Evolutionary conservation across 2,797 vertebrate species (phyloP), one percentile per base, ranked within the genome.

Genomic region (Myotis planiceps): DNA sequence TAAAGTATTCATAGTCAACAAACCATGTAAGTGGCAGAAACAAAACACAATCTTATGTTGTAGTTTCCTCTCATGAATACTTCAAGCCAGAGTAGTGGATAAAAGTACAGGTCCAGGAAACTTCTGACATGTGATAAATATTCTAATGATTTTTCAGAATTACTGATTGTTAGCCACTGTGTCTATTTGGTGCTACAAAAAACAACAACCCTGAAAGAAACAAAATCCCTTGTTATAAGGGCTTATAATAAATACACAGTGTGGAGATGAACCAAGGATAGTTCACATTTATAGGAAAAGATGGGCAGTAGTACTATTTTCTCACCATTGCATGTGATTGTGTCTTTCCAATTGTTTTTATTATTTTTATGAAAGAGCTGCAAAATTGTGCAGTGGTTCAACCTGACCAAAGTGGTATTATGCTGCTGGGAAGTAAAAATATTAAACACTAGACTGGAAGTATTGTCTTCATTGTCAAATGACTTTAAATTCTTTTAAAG

Each of bases 341-440:
- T 81, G 95, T 97, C 92, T 97, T 95, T 97, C 69, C 37, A 68
- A 47, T 95, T 97, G 96, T 96, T 96, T 95, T 87, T 45, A 27
- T 95, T 93, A 87, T 96, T 96, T 97, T 97, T 95, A 80, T 96
- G 71, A 95, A 97, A 95, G 69, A 96, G 75, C 97, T 97, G 92
- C 96, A 95, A 97, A 97, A 89, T 75, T 96, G 93, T 98, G 93
- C 97, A 95, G 96, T 96, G 95, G 85, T 96, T 96, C 79, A 95
- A 92, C 53, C 79, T 96, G 95, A 98, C 97, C 97, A 98, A 98
- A 98, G 97, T 98, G 96, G 96, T 97, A 95, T 96, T 94, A 96
- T 91, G 95, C 97, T 98, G 97, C 97, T 98, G 97, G 96, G 97
- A 97, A 98, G 97, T 98, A 98, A 98, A 98, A 60, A 47, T 88